Evolutionary conservation across 2,113 vertebrate species (phyloP).

Genomic region (Vanacampus margaritifer): DNA sequence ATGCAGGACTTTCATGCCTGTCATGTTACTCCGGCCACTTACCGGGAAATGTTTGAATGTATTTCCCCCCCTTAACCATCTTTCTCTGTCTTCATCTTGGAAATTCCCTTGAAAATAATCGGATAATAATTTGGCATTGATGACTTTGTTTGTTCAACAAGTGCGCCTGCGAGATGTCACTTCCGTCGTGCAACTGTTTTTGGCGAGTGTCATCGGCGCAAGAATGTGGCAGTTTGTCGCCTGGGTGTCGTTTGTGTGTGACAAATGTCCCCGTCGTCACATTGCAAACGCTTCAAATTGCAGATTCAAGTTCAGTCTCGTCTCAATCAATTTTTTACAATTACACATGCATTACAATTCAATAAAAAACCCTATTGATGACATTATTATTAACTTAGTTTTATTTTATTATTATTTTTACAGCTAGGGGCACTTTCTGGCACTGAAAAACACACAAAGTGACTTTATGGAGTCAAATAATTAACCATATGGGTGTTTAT

Average conservation of each 20-base stretch:
- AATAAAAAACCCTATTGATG: no score
- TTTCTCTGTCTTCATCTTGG: not conserved
- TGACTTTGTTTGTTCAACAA: not conserved
- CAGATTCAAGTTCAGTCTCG: not conserved
- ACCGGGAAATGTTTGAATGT: not conserved
- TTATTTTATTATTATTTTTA: no score
- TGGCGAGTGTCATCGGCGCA: not conserved
- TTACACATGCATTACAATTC: not conserved
- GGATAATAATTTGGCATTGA: not conserved
- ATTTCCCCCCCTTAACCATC: not conserved
- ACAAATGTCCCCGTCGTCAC: not conserved
- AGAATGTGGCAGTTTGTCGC: not conserved
- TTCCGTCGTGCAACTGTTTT: not conserved
- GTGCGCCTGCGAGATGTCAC: not conserved
- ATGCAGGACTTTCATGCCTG: slow-evolving; percentile 20
- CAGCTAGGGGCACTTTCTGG: no score
- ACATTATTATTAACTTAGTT: no score
- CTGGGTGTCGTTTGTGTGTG: not conserved
- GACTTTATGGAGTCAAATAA: no score
- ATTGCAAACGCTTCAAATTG: not conserved
- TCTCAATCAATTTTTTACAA: not conserved
- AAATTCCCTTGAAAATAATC: not conserved
- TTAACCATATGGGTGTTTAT: not conserved
- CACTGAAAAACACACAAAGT: no score
- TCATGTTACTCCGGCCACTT: slow-evolving; percentile 7